phyloP scores from a whole-genome alignment of 2,888 invertebrate species.

The Temnothorax rugatulus region DNA sequence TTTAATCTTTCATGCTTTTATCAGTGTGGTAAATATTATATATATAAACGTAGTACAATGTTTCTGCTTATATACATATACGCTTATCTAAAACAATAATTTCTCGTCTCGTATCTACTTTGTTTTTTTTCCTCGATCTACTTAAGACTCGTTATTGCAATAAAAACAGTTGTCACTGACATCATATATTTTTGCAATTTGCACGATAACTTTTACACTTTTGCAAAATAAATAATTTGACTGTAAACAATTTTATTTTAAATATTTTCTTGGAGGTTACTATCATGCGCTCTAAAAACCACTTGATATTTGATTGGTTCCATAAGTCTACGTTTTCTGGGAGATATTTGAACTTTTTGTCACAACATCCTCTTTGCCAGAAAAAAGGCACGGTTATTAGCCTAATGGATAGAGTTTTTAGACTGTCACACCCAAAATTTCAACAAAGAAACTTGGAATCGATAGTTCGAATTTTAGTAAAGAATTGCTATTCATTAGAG shows the following conservation, averaged over 20 bases:
- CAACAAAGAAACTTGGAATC: too few species aligned
- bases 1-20: slow-evolving; percentile 36
- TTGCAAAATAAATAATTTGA: slow-evolving; percentile 37
- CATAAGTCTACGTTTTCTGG: too few species aligned
- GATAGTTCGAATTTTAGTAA: too few species aligned
- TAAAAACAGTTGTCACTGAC: neutral
- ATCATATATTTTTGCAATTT: slow-evolving; percentile 23
- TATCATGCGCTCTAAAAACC: too few species aligned
- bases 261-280: too few species aligned
- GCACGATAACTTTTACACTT: slow-evolving; percentile 6
- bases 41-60: slow-evolving; percentile 32
- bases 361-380: too few species aligned
- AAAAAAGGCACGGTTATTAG: too few species aligned
- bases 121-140: slow-evolving; percentile 21
- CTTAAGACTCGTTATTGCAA: neutral
- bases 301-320: too few species aligned
- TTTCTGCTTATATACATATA: slow-evolving; percentile 26
- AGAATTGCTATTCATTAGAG: too few species aligned
- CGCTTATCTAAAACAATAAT: slow-evolving; percentile 60
- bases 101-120: slow-evolving; percentile 28
- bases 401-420: too few species aligned
- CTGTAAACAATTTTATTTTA: slow-evolving; percentile 31
- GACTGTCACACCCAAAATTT: too few species aligned
- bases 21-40: slow-evolving; percentile 13
- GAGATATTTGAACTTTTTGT: too few species aligned